Conservation (phyloP, 2,113 vertebrate species). For the Erythrolamprus reginae region DNA sequence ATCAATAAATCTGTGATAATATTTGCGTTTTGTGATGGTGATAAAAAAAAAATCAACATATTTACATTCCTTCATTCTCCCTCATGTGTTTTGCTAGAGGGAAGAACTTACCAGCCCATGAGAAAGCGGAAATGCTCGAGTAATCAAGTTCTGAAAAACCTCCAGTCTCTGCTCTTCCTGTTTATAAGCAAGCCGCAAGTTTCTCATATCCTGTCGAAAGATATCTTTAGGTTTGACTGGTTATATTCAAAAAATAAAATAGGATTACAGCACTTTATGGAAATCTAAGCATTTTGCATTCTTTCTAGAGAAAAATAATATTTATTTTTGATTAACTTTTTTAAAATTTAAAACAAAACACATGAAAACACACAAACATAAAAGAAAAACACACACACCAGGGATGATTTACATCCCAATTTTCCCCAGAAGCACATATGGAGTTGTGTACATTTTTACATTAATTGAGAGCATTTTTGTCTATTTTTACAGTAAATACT, state of each 20-base stretch:
- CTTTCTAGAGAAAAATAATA: not conserved
- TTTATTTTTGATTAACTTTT: no score
- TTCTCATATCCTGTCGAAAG: conserved; percentile 88
- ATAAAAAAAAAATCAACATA: not conserved
- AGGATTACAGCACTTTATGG: rapidly evolving
- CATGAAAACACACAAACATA: no score
- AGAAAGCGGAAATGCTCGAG: conserved; percentile 84
- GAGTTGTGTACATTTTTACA: no score
- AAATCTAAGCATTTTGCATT: not conserved
- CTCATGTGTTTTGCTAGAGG: not conserved
- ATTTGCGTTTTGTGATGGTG: not conserved
- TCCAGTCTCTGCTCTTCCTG: conserved; percentile 83
- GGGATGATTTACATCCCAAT: no score
- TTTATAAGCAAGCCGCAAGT: conserved; percentile 87
- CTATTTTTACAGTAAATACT: no score
- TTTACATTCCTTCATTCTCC: not conserved
- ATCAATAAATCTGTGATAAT: not conserved
- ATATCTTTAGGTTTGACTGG: not conserved
- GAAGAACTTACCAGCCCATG: conserved; percentile 75
- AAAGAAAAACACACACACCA: no score
- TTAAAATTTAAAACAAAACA: no score
- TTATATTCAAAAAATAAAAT: not conserved
- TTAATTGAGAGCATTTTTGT: no score
- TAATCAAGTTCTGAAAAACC: conserved; percentile 81
- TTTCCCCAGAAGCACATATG: no score